Evolutionary conservation across 1,140 invertebrate species (phyloP).

Genomic region (Eumeta japonica): DNA sequence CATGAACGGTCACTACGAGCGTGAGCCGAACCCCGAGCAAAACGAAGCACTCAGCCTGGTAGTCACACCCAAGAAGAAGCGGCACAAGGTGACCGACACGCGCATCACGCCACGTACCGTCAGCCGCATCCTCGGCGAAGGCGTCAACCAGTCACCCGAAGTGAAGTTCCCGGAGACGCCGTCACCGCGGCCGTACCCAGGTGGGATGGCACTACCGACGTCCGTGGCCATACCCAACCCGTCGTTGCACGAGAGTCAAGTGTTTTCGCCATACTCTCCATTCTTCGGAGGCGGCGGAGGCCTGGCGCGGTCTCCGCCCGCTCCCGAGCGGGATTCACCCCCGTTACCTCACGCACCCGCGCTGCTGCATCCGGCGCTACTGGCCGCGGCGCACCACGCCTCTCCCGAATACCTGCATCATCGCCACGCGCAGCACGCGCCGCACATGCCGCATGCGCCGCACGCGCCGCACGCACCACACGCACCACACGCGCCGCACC

Average conservation of each 20-base stretch:
- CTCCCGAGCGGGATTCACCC: conserved; percentile 74
- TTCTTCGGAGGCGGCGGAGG: conserved; percentile 70
- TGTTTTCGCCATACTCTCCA: conserved; percentile 87
- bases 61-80: conserved; percentile 91
- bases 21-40: conserved; percentile 77
- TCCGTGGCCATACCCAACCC: conserved; percentile 96
- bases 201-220: conserved; percentile 84
- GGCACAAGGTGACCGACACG: conserved; percentile 96
- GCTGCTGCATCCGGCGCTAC: conserved; percentile 74
- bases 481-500: conserved; percentile 53
- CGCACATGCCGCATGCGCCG: too few species aligned
- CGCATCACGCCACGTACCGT: conserved; percentile 89
- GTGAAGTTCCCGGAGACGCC: conserved; percentile 62
- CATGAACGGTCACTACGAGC: conserved; percentile 68
- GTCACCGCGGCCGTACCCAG: conserved; percentile 73
- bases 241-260: conserved; percentile 90
- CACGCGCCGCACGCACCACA: conserved; percentile 51
- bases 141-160: conserved; percentile 65
- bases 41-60: conserved; percentile 92
- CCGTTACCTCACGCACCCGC: conserved; percentile 77
- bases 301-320: conserved; percentile 58
- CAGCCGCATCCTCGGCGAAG: conserved; percentile 79
- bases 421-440: too few species aligned
- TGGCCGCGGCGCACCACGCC: conserved; percentile 75
- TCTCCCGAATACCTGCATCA: conserved; percentile 69